Evolutionary conservation across 2,888 invertebrate genomes (phyloP).

Genomic region (Augiades crinisus): DNA sequence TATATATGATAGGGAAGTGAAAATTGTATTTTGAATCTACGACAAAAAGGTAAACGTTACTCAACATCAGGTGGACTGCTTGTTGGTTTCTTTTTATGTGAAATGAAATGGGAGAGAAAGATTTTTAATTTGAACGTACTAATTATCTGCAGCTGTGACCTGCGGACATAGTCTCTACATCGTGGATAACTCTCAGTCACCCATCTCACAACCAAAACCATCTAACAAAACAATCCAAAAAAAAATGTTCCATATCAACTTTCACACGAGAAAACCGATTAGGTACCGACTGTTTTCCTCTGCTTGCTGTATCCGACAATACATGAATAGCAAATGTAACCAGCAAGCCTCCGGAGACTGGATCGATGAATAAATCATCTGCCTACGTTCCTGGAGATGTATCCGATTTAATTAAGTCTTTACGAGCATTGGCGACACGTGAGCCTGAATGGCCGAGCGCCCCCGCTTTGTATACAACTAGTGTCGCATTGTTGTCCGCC

Average conservation of each 20-base stretch:
- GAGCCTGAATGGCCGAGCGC: slow-evolving; percentile 57
- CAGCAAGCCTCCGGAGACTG: slow-evolving; percentile 36
- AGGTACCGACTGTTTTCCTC: neutral
- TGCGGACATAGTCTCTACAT: too few relatives aligned
- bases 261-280: slow-evolving; percentile 2
- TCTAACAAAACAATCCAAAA: too few relatives aligned
- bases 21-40: too few relatives aligned
- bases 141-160: too few relatives aligned
- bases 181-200: too few relatives aligned
- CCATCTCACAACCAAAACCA: too few relatives aligned
- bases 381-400: slow-evolving; percentile 57
- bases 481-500: slow-evolving; percentile 67
- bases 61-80: too few relatives aligned
- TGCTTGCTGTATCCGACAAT: neutral
- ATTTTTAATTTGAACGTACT: too few relatives aligned
- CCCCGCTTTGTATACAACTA: slow-evolving; percentile 44
- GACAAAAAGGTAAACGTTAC: too few relatives aligned
- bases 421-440: slow-evolving; percentile 61
- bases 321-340: slow-evolving; percentile 12
- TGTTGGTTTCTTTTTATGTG: too few relatives aligned
- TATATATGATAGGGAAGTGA: too few relatives aligned
- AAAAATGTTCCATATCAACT: neutral
- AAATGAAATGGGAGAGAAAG: too few relatives aligned
- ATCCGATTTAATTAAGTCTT: slow-evolving; percentile 76
- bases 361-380: slow-evolving; percentile 61